Evolutionary conservation across 2,113 vertebrate genomes (phyloP).

Genomic region (Chascanopsetta lugubris): DNA sequence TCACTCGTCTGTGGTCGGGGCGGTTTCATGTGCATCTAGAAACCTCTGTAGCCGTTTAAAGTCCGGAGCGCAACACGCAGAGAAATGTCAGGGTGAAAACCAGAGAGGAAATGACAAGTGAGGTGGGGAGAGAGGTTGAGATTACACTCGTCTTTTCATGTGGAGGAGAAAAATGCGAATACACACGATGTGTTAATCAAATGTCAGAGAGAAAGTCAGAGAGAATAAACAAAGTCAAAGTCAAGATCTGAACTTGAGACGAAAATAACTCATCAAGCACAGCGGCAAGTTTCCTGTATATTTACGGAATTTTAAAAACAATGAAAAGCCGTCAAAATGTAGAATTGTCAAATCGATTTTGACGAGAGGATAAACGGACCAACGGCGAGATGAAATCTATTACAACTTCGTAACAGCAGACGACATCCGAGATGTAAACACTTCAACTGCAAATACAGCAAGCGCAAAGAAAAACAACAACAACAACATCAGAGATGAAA

Average conservation of each 20-base stretch:
- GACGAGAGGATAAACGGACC: neutral
- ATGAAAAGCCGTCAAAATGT: slow-evolving; percentile 10
- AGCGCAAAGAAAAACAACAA: too few relatives aligned
- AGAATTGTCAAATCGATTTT: neutral
- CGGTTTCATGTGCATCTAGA: slow-evolving; percentile 58
- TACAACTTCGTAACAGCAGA: slow-evolving; percentile 27
- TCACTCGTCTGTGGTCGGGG: slow-evolving; percentile 41
- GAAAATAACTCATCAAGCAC: slow-evolving; percentile 28
- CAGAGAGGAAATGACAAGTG: slow-evolving; percentile 72
- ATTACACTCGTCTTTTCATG: slow-evolving; percentile 39
- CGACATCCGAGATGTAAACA: slow-evolving; percentile 49
- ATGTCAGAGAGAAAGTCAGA: slow-evolving; percentile 5
- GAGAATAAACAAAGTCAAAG: slow-evolving; percentile 53
- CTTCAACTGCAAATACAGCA: slow-evolving; percentile 20
- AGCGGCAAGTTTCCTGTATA: slow-evolving; percentile 6
- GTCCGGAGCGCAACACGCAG: slow-evolving; percentile 44
- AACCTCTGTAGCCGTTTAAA: slow-evolving; percentile 60
- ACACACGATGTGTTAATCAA: neutral
- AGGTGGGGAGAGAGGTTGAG: slow-evolving; percentile 54
- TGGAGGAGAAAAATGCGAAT: slow-evolving; percentile 25
- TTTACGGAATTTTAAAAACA: slow-evolving; percentile 13
- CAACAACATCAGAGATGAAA: slow-evolving; percentile 29
- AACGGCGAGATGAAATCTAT: slow-evolving; percentile 30
- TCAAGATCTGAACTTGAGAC: slow-evolving; percentile 62
- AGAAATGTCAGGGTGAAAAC: slow-evolving; percentile 63